These are phyloP conservation scores for Eupithecia exiguata DNA, from an alignment of 2,888 invertebrate species.

Conservation along the genomic window DNA sequence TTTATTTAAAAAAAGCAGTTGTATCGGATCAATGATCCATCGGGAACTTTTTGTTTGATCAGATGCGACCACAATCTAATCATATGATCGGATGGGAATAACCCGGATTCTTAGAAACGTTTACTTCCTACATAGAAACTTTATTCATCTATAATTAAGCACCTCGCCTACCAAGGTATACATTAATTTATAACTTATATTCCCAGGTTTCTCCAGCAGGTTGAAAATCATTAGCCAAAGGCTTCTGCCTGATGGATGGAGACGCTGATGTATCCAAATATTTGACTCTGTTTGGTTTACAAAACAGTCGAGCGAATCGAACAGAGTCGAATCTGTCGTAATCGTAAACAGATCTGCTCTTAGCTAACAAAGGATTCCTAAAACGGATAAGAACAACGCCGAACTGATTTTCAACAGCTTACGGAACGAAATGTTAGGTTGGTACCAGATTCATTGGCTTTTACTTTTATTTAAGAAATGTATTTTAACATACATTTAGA, in stretches of 20 bases:
- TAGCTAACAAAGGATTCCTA: neutral
- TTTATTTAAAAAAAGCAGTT: no score
- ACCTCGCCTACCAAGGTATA: no score
- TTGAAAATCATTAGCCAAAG: neutral
- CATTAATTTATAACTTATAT: neutral
- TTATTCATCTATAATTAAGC: no score
- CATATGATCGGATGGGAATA: no score
- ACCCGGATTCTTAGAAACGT: no score
- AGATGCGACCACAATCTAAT: no score
- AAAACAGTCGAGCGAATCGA: no score
- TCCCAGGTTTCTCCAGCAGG: neutral
- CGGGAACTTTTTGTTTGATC: no score
- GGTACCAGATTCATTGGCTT: neutral
- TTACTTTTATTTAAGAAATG: neutral
- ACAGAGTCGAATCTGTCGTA: no score
- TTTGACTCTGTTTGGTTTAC: neutral
- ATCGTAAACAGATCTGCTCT: neutral
- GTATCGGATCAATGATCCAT: no score
- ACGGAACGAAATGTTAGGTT: neutral
- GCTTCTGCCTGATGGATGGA: neutral
- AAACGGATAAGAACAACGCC: neutral
- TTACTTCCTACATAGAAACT: no score
- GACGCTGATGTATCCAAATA: neutral
- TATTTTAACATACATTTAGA: neutral
- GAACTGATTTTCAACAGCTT: neutral